Conservation (phyloP, 2,797 vertebrate genomes). For the Syngnathus rostellatus region DNA sequence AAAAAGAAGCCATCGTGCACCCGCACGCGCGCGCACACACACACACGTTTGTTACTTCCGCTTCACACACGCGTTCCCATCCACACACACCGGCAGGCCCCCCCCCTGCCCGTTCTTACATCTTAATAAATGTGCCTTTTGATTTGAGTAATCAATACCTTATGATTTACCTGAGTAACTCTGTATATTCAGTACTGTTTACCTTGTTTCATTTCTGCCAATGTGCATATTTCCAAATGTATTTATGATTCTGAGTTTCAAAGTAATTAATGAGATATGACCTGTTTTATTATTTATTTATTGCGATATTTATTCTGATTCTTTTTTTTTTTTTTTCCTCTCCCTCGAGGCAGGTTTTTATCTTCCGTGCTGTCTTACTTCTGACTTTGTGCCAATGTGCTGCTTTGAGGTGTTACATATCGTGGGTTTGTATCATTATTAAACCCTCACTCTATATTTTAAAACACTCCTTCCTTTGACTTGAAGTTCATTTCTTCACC, state of each 20-base stretch:
- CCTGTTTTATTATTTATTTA: slow-evolving; percentile 75
- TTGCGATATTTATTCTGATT: slow-evolving; percentile 79
- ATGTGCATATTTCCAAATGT: slow-evolving; percentile 77
- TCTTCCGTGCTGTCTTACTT: slow-evolving; percentile 78
- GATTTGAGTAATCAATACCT: slow-evolving; percentile 77
- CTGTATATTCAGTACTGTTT: slow-evolving; percentile 72
- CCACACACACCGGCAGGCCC: slow-evolving; percentile 59
- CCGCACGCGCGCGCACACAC: slow-evolving; percentile 26
- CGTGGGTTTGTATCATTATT: slow-evolving; percentile 83
- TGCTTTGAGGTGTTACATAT: slow-evolving; percentile 84
- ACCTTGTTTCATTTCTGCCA: slow-evolving; percentile 62
- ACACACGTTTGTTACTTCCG: slow-evolving; percentile 49
- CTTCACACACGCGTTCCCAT: slow-evolving; percentile 36
- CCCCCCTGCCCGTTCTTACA: slow-evolving; percentile 62
- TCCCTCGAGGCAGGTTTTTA: slow-evolving; percentile 69
- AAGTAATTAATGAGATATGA: slow-evolving; percentile 76
- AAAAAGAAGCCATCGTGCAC: slow-evolving; percentile 10
- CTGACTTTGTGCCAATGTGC: slow-evolving; percentile 82
- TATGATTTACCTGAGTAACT: slow-evolving; percentile 72
- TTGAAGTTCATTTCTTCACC: slow-evolving; percentile 10
- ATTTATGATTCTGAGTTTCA: slow-evolving; percentile 62
- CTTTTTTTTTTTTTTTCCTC: slow-evolving; percentile 47
- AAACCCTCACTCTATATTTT: slow-evolving; percentile 85
- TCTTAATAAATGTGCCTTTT: slow-evolving; percentile 86
- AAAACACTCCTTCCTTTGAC: slow-evolving; percentile 38